Evolutionary conservation across 2,888 invertebrate genomes (phyloP).

Genomic region (Agrenia bidenticulata): DNA sequence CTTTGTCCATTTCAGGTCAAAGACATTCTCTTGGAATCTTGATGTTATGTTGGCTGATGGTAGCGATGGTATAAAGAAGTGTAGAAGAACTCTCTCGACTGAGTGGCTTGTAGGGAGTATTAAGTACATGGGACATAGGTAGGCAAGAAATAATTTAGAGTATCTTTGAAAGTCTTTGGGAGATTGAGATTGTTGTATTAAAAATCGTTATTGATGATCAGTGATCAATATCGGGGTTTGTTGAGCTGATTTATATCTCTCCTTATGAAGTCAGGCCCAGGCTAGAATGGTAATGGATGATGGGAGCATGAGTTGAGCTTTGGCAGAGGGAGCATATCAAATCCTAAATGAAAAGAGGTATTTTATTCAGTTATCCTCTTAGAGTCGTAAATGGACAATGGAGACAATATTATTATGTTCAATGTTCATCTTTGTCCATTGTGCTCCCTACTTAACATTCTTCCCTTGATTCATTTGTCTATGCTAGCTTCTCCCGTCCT

Average conservation of each 20-base stretch:
- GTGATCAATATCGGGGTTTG: conserved; percentile 22
- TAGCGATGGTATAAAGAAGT: no score
- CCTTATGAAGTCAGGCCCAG: background rate
- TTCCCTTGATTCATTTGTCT: background rate
- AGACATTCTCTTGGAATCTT: conserved; percentile 24
- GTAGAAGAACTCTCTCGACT: background rate
- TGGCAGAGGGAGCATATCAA: background rate
- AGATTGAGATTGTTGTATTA: background rate
- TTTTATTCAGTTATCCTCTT: conserved; percentile 4
- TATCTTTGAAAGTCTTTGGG: background rate
- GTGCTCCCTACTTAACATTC: conserved; percentile 8
- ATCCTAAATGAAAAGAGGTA: background rate
- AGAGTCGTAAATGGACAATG: conserved; percentile 2
- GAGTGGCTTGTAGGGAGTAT: no score
- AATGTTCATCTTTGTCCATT: conserved; percentile 4
- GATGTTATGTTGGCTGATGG: no score
- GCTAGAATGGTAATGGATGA: background rate
- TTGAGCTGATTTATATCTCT: conserved; percentile 25
- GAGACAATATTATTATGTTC: conserved; percentile 8
- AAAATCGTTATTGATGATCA: conserved; percentile 20
- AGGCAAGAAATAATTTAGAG: no score
- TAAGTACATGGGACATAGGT: no score
- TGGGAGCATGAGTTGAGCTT: background rate
- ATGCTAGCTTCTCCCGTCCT: no score
- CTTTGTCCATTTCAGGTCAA: conserved; percentile 35